These are phyloP conservation scores for Leptobrachium ailaonicum DNA, from an alignment of 2,113 vertebrate genomes.

Conservation along the genomic window DNA sequence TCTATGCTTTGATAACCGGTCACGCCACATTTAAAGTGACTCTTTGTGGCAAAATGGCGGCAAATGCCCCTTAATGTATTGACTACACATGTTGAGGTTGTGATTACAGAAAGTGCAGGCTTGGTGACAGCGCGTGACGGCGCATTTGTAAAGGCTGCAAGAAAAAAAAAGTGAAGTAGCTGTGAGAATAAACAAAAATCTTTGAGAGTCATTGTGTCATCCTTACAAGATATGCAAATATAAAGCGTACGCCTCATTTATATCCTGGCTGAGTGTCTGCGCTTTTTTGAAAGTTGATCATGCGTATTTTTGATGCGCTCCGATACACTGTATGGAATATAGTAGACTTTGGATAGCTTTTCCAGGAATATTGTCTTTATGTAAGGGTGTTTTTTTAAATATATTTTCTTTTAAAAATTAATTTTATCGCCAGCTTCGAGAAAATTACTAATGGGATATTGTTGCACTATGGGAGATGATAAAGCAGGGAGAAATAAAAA, in stretches of 20 bases:
- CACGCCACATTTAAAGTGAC: slow-evolving; percentile 37
- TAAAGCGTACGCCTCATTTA: slow-evolving; percentile 27
- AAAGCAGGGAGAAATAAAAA: no score
- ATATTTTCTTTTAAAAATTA: no score
- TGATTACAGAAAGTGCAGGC: slow-evolving; percentile 17
- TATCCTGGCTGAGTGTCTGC: slow-evolving; percentile 13
- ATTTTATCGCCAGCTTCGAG: no score
- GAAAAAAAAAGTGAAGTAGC: slow-evolving; percentile 18
- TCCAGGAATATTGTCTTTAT: no score
- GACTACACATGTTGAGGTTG: slow-evolving; percentile 15
- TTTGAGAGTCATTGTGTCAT: slow-evolving; percentile 10
- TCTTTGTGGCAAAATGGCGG: slow-evolving; percentile 15
- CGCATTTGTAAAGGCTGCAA: slow-evolving; percentile 16
- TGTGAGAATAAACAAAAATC: background rate
- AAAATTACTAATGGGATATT: no score
- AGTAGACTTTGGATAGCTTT: background rate
- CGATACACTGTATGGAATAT: background rate
- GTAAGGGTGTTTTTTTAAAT: no score
- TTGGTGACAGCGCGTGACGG: slow-evolving; percentile 30
- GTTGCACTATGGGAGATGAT: no score
- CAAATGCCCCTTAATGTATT: slow-evolving; percentile 21
- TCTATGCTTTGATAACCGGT: slow-evolving; percentile 14
- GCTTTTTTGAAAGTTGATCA: slow-evolving; percentile 4
- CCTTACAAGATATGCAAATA: slow-evolving; percentile 31
- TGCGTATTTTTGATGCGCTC: background rate